Percentiles rank a stretch among this genome's conserved stretches.
Conservation (phyloP, 1,140 invertebrate genomes). For the Drosophila murphyi region DNA sequence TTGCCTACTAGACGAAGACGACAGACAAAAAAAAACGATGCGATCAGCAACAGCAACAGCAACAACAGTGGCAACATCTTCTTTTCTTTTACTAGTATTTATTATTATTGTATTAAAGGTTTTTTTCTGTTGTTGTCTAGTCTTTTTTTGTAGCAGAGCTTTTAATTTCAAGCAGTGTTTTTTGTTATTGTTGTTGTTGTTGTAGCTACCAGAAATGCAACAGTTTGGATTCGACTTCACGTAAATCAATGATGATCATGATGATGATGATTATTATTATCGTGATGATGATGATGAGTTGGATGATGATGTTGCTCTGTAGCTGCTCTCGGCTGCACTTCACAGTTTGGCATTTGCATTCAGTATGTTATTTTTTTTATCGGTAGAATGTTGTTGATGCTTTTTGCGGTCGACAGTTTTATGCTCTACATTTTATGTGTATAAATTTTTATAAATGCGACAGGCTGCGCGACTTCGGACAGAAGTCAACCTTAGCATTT, state of each 20-base stretch:
- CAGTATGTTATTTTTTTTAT: slow-evolving; percentile 33
- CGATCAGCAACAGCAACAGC: slow-evolving; percentile 47
- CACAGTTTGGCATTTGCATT: slow-evolving; percentile 81
- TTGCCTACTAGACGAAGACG: slow-evolving; percentile 62
- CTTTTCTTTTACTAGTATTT: slow-evolving; percentile 72
- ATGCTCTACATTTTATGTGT: slow-evolving; percentile 82
- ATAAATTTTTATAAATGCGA: slow-evolving; percentile 62
- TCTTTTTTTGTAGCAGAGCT: slow-evolving; percentile 29
- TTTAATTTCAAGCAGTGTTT: slow-evolving; percentile 57
- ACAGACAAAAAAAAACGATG: slow-evolving; percentile 49
- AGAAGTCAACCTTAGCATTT: slow-evolving; percentile 79
- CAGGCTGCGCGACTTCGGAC: slow-evolving; percentile 38
- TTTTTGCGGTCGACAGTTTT: slow-evolving; percentile 67
- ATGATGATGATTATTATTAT: slow-evolving; percentile 29
- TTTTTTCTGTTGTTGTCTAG: slow-evolving; percentile 27
- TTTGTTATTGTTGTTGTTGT: slow-evolving; percentile 31
- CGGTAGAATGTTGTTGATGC: slow-evolving; percentile 45
- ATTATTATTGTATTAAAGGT: slow-evolving; percentile 51
- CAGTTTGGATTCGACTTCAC: slow-evolving; percentile 65
- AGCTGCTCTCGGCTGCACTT: slow-evolving; percentile 47
- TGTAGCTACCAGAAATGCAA: slow-evolving; percentile 61
- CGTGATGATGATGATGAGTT: slow-evolving; percentile 42
- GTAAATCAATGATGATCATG: slow-evolving; percentile 72
- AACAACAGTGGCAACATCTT: slow-evolving; percentile 66
- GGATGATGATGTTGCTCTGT: slow-evolving; percentile 17